phyloP scores from a whole-genome alignment of 2,113 vertebrate genomes.

The Baryphthengus martii region DNA sequence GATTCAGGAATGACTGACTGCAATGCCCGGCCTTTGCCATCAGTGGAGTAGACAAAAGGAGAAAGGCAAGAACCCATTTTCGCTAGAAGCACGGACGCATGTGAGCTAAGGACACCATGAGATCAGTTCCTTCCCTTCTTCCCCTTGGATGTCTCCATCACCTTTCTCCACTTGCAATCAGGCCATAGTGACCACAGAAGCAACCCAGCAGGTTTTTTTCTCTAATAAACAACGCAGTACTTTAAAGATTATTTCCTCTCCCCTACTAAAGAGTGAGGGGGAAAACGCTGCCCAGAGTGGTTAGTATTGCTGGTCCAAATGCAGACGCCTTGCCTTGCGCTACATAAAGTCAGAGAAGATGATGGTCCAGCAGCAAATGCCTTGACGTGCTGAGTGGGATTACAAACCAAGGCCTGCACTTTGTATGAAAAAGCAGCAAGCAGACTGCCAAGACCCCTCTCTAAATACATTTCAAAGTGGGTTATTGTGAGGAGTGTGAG shows the following conservation, averaged over 20 bases:
- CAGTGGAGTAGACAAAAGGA: background rate
- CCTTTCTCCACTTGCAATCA: background rate
- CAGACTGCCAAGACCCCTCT: constrained; percentile 42
- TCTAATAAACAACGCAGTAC: background rate
- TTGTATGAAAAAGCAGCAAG: background rate
- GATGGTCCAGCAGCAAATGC: background rate
- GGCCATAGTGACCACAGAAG: background rate
- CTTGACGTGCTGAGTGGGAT: background rate
- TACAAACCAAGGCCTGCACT: background rate
- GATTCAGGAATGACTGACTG: background rate
- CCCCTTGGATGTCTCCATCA: background rate
- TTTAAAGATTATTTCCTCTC: background rate
- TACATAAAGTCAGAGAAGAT: background rate
- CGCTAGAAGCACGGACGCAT: background rate
- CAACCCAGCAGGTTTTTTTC: background rate
- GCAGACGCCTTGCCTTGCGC: background rate
- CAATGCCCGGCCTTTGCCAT: background rate
- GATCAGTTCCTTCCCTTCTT: background rate
- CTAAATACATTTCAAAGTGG: constrained; percentile 47
- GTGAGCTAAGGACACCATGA: background rate
- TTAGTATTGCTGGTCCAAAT: background rate
- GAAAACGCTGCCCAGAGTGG: background rate
- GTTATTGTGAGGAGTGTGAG: constrained; percentile 33
- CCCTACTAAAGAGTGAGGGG: background rate
- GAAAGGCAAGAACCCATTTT: background rate